These are phyloP conservation scores for Bombus waltoni DNA, from an alignment of 1,140 invertebrate genomes.

Conservation along the genomic window DNA sequence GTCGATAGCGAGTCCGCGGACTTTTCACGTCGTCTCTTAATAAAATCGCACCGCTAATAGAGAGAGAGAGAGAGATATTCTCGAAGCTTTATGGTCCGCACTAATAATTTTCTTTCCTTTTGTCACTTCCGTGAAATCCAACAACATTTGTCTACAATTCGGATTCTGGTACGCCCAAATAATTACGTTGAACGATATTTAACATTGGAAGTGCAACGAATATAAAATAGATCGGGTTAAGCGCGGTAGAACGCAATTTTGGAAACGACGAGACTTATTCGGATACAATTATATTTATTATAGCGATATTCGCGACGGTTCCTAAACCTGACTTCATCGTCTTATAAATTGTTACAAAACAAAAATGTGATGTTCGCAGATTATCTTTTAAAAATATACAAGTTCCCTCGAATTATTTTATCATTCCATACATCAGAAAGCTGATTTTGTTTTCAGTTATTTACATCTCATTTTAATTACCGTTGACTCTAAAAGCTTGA, in stretches of 20 bases:
- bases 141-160: background rate
- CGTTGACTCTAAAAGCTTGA: background rate
- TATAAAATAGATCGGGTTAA: background rate
- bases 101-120: background rate
- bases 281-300: background rate
- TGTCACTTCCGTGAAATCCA: background rate
- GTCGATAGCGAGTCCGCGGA: background rate
- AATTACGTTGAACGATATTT: no score
- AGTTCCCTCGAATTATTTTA: background rate
- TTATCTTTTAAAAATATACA: background rate
- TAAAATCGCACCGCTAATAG: slow-evolving; percentile 1
- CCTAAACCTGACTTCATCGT: background rate
- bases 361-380: background rate
- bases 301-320: background rate
- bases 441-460: no score
- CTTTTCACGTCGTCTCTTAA: background rate
- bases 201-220: background rate
- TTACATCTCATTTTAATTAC: no score
- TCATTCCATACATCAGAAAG: no score
- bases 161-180: background rate
- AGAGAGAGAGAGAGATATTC: background rate
- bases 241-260: no score
- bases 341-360: background rate
- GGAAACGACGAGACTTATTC: no score
- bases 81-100: background rate